phyloP scores from a whole-genome alignment of 2,113 vertebrate genomes.

The Marcusenius ussheri region DNA sequence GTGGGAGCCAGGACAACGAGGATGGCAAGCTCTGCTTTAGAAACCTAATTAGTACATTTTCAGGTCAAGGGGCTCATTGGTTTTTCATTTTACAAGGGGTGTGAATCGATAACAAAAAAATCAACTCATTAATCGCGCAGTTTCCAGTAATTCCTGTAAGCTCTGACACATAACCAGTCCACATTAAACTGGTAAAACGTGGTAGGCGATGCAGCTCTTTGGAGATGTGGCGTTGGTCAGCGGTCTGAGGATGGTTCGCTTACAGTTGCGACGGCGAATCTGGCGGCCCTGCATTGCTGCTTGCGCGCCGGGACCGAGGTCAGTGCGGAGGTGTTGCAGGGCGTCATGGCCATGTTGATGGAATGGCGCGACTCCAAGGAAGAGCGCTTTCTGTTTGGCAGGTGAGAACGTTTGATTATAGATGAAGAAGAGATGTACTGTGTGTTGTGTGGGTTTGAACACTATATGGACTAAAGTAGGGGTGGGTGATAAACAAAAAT shows the following conservation, averaged over 20 bases:
- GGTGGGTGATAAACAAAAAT: background rate
- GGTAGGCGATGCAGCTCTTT: background rate
- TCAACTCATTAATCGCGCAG: background rate
- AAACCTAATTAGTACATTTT: background rate
- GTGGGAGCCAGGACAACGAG: conserved; percentile 53
- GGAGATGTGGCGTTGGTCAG: too few species aligned
- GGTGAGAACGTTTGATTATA: conserved; percentile 47
- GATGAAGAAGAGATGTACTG: background rate
- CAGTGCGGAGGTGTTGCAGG: conserved; percentile 68
- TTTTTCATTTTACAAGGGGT: background rate
- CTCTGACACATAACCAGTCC: background rate
- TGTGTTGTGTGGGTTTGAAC: background rate
- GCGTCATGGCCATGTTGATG: conserved; percentile 73
- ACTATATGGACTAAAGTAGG: background rate
- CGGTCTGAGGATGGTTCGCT: conserved; percentile 14
- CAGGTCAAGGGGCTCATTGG: background rate
- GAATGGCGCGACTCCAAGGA: conserved; percentile 79
- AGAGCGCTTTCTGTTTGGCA: conserved; percentile 80
- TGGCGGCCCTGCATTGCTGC: conserved; percentile 82
- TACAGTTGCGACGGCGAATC: conserved; percentile 76
- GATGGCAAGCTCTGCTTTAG: conserved; percentile 48
- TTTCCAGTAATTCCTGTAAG: background rate
- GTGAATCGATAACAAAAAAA: background rate
- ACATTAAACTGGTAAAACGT: background rate
- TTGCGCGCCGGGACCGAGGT: conserved; percentile 59